Evolutionary conservation across 2,797 vertebrate species (phyloP), one percentile per base, ranked within the genome.

Genomic region (Tenualosa ilisha): DNA sequence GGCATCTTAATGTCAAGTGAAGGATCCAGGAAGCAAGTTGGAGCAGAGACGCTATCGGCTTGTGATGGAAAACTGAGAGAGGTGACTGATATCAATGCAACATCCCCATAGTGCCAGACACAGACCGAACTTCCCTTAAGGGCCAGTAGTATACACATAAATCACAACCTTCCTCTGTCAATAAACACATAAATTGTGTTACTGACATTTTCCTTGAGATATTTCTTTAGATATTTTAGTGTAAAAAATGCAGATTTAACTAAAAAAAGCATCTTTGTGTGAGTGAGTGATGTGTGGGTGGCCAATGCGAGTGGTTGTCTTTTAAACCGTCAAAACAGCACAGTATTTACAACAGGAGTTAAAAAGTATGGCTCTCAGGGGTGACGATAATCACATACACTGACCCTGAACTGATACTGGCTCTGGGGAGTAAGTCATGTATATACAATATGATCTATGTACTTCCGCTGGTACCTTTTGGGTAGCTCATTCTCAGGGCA

Each of bases 401-500:
- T 46, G 7, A 4, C 72, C 15, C 72, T 17, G 13, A 15, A 68
- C 26, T 75, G 68, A 43, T 13, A 79, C 59, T 24, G 59, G 22
- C 8, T 63, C 7, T 63, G 22, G 59, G 59, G 2, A 20, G 56
- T 1, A 51, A 51, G 50, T 51, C 8, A 9, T 9, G 50, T 51
- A 9, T 7, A 51, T 9, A 49, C 46, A 5, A 3, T 49, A 49
- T 49, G 46, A 49, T 49, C 46, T 49, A 9, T 51, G 50, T 51
- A 51, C 1, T 6, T 61, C 7, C 1, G 11, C 12, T 65, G 12
- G 12, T 91, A 99, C 98, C 98, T 98, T 94, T 95, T 93, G 0
- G 98, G 97, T 0, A 96, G 96, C 86, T 98, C 96, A 86, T 97
- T 96, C 68, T 97, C 95, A 0, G 97, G 96, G 81, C 92, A 93